phyloP scores from a whole-genome alignment of 2,113 vertebrate species.

The Chamaea fasciata region DNA sequence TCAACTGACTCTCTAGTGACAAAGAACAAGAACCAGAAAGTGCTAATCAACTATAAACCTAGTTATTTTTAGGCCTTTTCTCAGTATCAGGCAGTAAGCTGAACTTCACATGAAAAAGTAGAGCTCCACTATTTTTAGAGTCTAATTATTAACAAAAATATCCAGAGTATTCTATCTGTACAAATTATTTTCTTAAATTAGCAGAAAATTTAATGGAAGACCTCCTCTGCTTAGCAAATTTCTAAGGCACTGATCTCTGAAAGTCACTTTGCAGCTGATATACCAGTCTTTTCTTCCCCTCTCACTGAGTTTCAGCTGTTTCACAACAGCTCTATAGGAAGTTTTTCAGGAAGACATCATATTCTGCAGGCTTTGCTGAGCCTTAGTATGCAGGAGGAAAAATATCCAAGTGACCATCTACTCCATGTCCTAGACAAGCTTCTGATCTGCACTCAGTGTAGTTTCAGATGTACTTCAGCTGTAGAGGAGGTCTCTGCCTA shows the following conservation, averaged over 20 bases:
- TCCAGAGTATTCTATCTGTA: background rate
- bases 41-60: background rate
- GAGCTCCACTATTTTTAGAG: constrained; percentile 24
- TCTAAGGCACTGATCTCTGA: background rate
- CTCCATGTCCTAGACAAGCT: background rate
- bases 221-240: background rate
- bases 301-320: background rate
- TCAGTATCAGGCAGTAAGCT: background rate
- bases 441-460: background rate
- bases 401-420: background rate
- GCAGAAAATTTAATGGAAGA: background rate
- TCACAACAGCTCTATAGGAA: background rate
- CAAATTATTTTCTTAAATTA: constrained; percentile 35
- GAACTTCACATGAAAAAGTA: constrained; percentile 6
- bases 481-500: background rate
- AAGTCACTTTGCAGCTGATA: constrained; percentile 10
- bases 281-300: background rate
- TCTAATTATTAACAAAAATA: constrained; percentile 43
- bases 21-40: background rate
- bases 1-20: background rate
- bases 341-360: background rate
- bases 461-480: background rate
- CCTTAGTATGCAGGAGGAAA: background rate
- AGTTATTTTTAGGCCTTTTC: constrained; percentile 5
- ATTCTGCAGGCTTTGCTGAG: background rate